Percentiles rank a stretch among this genome's conserved stretches.
These are phyloP conservation scores for Thamnaconus septentrionalis DNA, from an alignment of 2,113 vertebrate genomes.

Conservation along the genomic window DNA sequence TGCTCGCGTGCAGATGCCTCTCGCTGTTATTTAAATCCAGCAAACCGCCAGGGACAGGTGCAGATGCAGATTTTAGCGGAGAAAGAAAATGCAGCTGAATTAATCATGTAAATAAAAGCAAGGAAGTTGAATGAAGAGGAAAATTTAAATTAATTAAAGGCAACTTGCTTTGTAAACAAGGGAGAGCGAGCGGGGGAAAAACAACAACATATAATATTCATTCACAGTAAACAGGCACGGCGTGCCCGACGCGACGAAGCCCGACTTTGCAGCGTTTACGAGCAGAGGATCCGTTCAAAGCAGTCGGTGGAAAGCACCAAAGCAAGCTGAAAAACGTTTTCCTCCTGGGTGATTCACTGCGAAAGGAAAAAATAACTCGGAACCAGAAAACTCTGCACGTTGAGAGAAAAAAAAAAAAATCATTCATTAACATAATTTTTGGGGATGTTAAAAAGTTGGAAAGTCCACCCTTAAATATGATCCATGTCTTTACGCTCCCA, in stretches of 20 bases:
- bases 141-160: conserved; percentile 11
- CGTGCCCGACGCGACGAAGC: neutral
- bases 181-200: neutral
- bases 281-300: too few relatives aligned
- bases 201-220: neutral
- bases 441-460: too few relatives aligned
- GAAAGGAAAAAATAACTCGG: neutral
- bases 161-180: conserved; percentile 2
- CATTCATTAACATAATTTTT: too few relatives aligned
- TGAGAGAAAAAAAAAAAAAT: neutral
- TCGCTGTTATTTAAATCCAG: conserved; percentile 34
- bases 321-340: too few relatives aligned
- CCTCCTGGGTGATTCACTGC: neutral
- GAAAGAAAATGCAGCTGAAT: conserved; percentile 21
- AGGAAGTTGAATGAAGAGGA: conserved; percentile 9
- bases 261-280: neutral
- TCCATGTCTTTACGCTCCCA: too few relatives aligned
- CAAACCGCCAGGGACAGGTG: conserved; percentile 24
- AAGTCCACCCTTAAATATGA: too few relatives aligned
- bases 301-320: too few relatives aligned
- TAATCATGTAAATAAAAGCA: conserved; percentile 28
- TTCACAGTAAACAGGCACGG: neutral
- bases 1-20: conserved; percentile 15
- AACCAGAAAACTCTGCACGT: neutral
- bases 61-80: conserved; percentile 25